phyloP scores from a whole-genome alignment of 2,113 vertebrate genomes.

The Xenotilapia longispinis region DNA sequence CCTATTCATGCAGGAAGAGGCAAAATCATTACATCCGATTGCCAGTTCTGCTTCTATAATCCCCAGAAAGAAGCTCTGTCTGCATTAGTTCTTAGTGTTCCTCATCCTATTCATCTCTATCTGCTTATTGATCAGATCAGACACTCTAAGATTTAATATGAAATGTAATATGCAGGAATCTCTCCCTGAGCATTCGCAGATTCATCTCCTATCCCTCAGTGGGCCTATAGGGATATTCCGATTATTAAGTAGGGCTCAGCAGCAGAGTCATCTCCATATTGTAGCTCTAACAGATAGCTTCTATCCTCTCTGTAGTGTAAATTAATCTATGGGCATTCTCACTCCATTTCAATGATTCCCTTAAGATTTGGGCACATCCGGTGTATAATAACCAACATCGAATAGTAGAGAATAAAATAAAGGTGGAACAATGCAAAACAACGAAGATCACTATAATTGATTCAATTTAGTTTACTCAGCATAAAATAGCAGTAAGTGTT shows the following conservation, averaged over 20 bases:
- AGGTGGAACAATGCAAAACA: slow-evolving; percentile 1
- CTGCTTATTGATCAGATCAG: slow-evolving; percentile 75
- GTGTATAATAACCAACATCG: slow-evolving; percentile 62
- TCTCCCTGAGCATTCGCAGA: slow-evolving; percentile 65
- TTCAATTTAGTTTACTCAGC: slow-evolving; percentile 37
- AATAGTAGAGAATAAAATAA: slow-evolving; percentile 57
- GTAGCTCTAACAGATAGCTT: slow-evolving; percentile 67
- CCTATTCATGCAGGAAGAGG: slow-evolving; percentile 48
- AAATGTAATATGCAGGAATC: slow-evolving; percentile 69
- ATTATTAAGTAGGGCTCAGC: slow-evolving; percentile 79
- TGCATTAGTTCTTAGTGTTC: slow-evolving; percentile 34
- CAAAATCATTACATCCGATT: slow-evolving; percentile 54
- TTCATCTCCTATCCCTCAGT: slow-evolving; percentile 73
- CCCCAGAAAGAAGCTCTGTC: slow-evolving; percentile 37
- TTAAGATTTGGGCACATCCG: slow-evolving; percentile 44
- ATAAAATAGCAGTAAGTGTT: background rate
- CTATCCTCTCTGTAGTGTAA: slow-evolving; percentile 56
- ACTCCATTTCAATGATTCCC: slow-evolving; percentile 59
- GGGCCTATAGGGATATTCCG: slow-evolving; percentile 76
- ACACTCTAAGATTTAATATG: slow-evolving; percentile 69
- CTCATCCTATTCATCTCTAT: slow-evolving; percentile 70
- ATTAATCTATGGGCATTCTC: slow-evolving; percentile 69
- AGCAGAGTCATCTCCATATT: slow-evolving; percentile 71
- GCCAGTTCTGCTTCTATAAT: slow-evolving; percentile 30
- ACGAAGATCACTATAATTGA: slow-evolving; percentile 47